Conservation (phyloP, 2,113 vertebrate species). For the Dasypus novemcinctus region DNA sequence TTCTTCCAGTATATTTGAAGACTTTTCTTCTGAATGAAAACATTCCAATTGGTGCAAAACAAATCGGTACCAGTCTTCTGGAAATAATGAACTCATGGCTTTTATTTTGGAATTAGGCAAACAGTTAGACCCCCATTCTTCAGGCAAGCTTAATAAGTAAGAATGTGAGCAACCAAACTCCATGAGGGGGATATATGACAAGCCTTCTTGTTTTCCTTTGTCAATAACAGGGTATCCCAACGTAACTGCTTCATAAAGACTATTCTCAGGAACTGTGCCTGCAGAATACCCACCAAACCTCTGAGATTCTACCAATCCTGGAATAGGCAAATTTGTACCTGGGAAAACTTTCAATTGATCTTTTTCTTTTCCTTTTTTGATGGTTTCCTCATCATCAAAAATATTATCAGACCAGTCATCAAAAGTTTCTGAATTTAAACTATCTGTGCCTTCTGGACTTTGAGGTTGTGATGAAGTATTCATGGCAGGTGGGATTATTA, state of each 20-base stretch:
- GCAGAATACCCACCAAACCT: conserved; percentile 83
- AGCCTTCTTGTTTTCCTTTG: conserved; percentile 79
- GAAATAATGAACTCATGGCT: conserved; percentile 90
- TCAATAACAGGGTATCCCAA: conserved; percentile 85
- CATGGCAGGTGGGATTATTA: conserved; percentile 39
- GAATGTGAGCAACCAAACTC: conserved; percentile 92
- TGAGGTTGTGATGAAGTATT: conserved; percentile 74
- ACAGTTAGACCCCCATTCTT: conserved; percentile 90
- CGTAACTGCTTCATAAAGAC: conserved; percentile 81
- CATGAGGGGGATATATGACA: conserved; percentile 72
- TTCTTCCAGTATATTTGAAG: conserved; percentile 87
- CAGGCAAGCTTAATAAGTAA: conserved; percentile 88
- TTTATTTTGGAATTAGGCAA: conserved; percentile 85
- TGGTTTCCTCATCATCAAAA: conserved; percentile 88
- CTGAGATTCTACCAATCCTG: conserved; percentile 92
- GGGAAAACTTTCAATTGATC: conserved; percentile 69
- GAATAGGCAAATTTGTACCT: conserved; percentile 86
- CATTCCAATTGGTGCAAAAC: conserved; percentile 88
- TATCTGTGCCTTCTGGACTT: conserved; percentile 84
- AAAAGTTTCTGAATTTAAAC: conserved; percentile 86
- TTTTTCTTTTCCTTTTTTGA: conserved; percentile 84
- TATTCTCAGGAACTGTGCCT: conserved; percentile 85
- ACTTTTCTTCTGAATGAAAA: conserved; percentile 85
- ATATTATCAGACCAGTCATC: conserved; percentile 94
- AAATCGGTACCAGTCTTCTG: conserved; percentile 95